Base-by-base conservation (phyloP, 2,888 invertebrate genomes). In the Drosophila stalkeri region DNA sequence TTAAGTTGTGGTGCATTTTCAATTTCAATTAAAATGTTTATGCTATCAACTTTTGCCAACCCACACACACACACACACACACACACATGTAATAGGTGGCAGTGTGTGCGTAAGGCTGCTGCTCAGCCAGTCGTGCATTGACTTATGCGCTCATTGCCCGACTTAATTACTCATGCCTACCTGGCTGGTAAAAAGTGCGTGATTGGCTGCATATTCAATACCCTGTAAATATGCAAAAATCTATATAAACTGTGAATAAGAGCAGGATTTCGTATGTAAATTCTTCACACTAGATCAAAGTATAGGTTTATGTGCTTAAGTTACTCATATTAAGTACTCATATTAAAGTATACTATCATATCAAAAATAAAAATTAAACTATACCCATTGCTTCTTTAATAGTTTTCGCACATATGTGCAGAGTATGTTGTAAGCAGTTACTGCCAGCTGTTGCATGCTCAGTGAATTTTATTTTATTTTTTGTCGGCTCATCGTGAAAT, bases 11-110 rank as follows among this genome's bases (percentile, higher is more conserved):
- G 85, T 62, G 68, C 75, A 78, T 82, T 85, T 86, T 85, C 87
- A 85, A 85, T 87, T 87, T 86, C 81, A 86, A 86, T 86, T 87
- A 87, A 81, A 86, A 85, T 72, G 74, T 69, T 77, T 75, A 64
- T 67, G 68, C 66, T 69, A 77, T 78, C 66, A 84, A 86, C 52
- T 81, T 72, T 54, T 54, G 33, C 62, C 64, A 64, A 54, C 51
- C 54, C 55, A 55, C 35, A 47, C 31, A 62, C 57, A 64, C 43
- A 49, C 31, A 51, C 64, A 55, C 41, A 55, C 23, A 55, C 52
- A 62, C 46, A 44, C 31, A 60, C 46, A 44, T n/a, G 52, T 55
- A 46, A 5, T 14, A 8, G 18, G 49, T 18, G n/a, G 49, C 12
- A 20, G 0, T 51, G 51, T 51, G 35, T 35, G 51, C 18, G 51